Conservation (phyloP, 2,888 invertebrate genomes). For the Cryptocephalus primarius region DNA sequence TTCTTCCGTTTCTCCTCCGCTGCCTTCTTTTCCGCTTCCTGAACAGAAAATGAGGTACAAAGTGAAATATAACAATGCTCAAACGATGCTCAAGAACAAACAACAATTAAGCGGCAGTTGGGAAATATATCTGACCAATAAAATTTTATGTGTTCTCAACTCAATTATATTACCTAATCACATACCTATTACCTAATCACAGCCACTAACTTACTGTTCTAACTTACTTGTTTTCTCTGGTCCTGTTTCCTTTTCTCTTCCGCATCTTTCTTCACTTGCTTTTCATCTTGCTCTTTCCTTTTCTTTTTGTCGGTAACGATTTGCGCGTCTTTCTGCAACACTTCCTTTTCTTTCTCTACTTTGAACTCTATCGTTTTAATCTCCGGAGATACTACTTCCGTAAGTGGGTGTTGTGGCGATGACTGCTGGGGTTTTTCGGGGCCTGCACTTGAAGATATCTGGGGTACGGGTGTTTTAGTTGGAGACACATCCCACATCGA, state of each 20-base stretch:
- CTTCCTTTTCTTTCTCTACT: slow-evolving; percentile 17
- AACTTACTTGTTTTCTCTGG: slow-evolving; percentile 32
- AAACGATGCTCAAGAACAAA: neutral
- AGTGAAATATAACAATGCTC: neutral
- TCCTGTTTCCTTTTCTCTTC: slow-evolving; percentile 42
- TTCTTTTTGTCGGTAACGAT: slow-evolving; percentile 41
- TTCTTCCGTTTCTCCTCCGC: slow-evolving; percentile 43
- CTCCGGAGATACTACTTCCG: neutral
- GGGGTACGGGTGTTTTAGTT: slow-evolving; percentile 5
- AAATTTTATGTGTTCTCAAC: too few relatives aligned
- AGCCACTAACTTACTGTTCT: too few relatives aligned
- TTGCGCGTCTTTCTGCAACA: slow-evolving; percentile 25
- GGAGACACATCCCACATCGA: slow-evolving; percentile 32
- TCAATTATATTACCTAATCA: too few relatives aligned
- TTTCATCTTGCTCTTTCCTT: slow-evolving; percentile 38
- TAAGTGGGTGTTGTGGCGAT: too few relatives aligned
- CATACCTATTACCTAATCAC: too few relatives aligned
- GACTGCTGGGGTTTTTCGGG: slow-evolving; percentile 12
- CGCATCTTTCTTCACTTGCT: slow-evolving; percentile 39
- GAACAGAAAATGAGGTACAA: slow-evolving; percentile 4
- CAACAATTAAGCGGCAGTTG: too few relatives aligned
- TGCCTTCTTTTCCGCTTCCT: slow-evolving; percentile 42
- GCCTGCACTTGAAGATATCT: slow-evolving; percentile 1
- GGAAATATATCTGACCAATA: too few relatives aligned
- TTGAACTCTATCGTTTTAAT: slow-evolving; percentile 16